These are phyloP conservation scores for Bos indicus DNA, from an alignment of 2,113 vertebrate species.

Conservation along the genomic window DNA sequence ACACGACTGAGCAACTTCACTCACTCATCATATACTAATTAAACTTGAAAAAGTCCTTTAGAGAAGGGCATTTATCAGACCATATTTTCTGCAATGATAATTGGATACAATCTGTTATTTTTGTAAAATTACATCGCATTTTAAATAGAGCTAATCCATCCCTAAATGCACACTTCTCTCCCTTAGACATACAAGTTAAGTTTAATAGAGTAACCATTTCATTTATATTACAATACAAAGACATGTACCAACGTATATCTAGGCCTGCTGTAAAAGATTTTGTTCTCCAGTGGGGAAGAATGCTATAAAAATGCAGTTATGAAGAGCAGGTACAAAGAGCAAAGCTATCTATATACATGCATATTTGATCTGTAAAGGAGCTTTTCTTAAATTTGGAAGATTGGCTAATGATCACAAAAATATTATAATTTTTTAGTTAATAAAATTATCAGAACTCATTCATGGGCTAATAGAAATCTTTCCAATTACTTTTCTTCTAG, in stretches of 20 bases:
- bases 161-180: not conserved
- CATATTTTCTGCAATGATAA: not conserved
- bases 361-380: not conserved
- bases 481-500: not conserved
- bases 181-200: not conserved
- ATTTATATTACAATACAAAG: not conserved
- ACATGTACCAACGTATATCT: not conserved
- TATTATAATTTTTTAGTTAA: not conserved
- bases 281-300: not conserved
- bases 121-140: not conserved
- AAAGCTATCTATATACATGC: fast-evolving
- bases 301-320: not conserved
- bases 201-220: not conserved
- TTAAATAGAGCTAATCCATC: not conserved
- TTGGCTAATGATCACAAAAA: not conserved
- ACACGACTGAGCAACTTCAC: too few species aligned
- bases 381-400: not conserved
- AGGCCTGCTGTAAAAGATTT: not conserved
- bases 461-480: not conserved
- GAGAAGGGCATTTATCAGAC: not conserved
- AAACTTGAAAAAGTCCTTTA: not conserved
- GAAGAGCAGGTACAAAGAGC: not conserved
- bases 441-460: not conserved
- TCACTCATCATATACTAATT: not conserved
- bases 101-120: not conserved